A percentile compares a stretch with the other conserved stretches of the same genome.
phyloP scores from a whole-genome alignment of 2,113 vertebrate species.

The Philantomba maxwellii region DNA sequence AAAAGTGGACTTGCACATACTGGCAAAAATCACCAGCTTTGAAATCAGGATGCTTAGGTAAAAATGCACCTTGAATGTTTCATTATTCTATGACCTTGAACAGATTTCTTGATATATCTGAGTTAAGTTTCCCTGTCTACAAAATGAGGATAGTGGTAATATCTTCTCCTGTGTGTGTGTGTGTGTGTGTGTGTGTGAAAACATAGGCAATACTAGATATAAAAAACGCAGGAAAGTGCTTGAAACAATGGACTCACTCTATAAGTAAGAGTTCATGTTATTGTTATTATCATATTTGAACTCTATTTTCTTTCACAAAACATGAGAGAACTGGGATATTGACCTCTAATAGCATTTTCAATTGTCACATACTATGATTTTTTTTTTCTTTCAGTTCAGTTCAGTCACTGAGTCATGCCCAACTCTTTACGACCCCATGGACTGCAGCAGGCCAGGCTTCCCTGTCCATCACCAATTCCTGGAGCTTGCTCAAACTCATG shows the following conservation, averaged over 20 bases:
- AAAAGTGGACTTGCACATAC: accelerated
- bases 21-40: neutral
- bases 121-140: neutral
- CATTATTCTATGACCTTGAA: neutral
- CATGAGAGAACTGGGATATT: neutral
- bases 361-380: neutral
- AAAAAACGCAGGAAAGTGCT: neutral
- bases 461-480: neutral
- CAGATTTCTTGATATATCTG: neutral
- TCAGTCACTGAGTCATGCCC: neutral
- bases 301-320: neutral
- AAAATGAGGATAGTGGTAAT: neutral
- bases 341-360: neutral
- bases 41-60: neutral
- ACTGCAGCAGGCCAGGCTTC: neutral
- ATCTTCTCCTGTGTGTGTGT: neutral
- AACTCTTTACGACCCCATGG: neutral
- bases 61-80: neutral
- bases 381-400: neutral
- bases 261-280: neutral
- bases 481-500: neutral
- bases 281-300: neutral
- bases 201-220: neutral
- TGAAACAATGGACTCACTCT: neutral
- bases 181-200: neutral